A percentile compares a stretch with the other conserved stretches of the same genome.
phyloP scores from a whole-genome alignment of 2,113 vertebrate species.

The Sitta europaea region DNA sequence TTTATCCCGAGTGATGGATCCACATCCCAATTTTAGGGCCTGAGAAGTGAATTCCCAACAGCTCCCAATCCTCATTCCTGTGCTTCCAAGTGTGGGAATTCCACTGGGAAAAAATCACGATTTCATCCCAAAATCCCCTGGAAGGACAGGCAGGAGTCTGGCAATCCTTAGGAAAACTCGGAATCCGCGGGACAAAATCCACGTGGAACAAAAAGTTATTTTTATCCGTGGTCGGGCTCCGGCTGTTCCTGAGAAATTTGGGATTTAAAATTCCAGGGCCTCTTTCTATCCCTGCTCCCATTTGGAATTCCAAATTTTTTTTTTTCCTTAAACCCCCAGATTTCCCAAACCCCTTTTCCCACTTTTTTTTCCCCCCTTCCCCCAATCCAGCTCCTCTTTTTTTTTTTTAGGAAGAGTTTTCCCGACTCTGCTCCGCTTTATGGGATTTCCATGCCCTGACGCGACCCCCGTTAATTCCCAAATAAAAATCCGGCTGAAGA shows the following conservation, averaged over 20 bases:
- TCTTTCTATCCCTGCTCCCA: neutral
- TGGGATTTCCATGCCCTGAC: slow-evolving; percentile 58
- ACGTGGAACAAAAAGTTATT: neutral
- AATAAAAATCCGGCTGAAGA: slow-evolving; percentile 55
- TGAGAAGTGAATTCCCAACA: neutral
- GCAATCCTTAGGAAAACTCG: neutral
- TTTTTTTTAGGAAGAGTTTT: neutral
- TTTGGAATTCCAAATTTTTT: neutral
- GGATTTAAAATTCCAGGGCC: neutral
- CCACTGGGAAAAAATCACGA: fast-evolving
- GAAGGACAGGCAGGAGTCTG: neutral
- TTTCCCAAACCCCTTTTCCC: neutral
- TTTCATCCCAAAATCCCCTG: neutral
- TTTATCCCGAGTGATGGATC: neutral
- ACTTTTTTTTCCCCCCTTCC: neutral
- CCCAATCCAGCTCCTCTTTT: neutral
- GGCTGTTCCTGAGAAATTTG: neutral
- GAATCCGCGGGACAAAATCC: fast-evolving
- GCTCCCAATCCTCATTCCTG: fast-evolving
- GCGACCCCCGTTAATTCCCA: slow-evolving; percentile 73
- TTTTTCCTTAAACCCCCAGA: neutral
- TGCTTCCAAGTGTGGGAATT: neutral
- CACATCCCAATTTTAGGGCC: neutral
- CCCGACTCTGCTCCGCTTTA: neutral
- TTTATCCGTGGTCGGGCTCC: fast-evolving